These are phyloP conservation scores for Epinephelus cyanopodus DNA, from an alignment of 2,113 vertebrate genomes.

Conservation along the genomic window DNA sequence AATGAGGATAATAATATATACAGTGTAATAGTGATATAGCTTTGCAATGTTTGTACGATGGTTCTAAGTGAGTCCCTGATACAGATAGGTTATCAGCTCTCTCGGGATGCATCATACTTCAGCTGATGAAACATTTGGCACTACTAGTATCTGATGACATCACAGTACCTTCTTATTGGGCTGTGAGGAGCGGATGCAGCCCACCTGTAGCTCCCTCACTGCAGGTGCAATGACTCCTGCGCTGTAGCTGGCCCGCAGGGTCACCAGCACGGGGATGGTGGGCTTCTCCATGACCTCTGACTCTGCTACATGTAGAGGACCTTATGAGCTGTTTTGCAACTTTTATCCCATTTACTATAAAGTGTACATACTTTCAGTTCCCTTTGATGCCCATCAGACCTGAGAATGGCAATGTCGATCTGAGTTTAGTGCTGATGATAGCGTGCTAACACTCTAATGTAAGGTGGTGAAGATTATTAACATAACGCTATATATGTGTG, in stretches of 20 bases:
- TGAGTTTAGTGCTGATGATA: not conserved
- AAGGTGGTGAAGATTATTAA: not conserved
- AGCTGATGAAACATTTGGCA: not conserved
- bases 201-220: constrained; percentile 87
- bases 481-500: no score
- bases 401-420: not conserved
- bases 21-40: no score
- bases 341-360: constrained; percentile 4
- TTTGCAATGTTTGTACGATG: not conserved
- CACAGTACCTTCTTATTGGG: constrained; percentile 87
- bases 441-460: not conserved
- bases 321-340: not conserved
- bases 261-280: constrained; percentile 84
- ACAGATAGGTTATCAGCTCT: not conserved
- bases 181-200: constrained; percentile 85
- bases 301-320: constrained; percentile 16
- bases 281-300: constrained; percentile 62
- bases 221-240: constrained; percentile 75
- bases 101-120: not conserved
- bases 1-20: not conserved
- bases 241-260: constrained; percentile 78
- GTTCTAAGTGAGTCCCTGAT: not conserved
- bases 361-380: not conserved
- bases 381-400: not conserved
- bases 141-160: not conserved